phyloP scores from a whole-genome alignment of 2,888 invertebrate genomes.

The Melanchra persicariae region DNA sequence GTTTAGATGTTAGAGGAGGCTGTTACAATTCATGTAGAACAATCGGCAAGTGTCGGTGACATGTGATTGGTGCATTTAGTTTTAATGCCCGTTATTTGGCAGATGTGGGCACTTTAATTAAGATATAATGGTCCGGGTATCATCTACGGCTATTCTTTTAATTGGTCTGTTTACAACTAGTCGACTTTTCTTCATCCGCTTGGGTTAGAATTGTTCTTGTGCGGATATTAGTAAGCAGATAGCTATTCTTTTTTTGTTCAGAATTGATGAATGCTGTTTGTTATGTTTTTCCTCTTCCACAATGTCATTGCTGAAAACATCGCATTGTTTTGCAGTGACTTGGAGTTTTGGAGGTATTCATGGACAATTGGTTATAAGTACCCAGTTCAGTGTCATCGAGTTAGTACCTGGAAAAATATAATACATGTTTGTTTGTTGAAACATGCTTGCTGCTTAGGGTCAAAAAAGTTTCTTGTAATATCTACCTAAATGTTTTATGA shows the following conservation, averaged over 20 bases:
- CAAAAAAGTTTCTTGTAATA: neutral
- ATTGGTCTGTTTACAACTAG: conserved; percentile 34
- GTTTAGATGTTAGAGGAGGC: conserved; percentile 69
- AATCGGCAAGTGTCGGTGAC: conserved; percentile 63
- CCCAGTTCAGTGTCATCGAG: neutral
- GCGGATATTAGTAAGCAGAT: neutral
- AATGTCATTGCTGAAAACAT: conserved; percentile 17
- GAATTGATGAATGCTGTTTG: conserved; percentile 3
- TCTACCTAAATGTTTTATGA: neutral
- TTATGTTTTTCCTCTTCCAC: neutral
- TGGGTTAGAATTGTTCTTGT: conserved; percentile 21
- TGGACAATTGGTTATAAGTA: neutral
- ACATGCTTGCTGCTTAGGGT: neutral
- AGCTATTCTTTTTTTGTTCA: conserved; percentile 1
- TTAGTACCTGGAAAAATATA: neutral
- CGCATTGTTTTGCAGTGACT: conserved; percentile 17
- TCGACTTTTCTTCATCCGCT: conserved; percentile 25
- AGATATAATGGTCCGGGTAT: conserved; percentile 28
- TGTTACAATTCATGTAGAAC: conserved; percentile 61
- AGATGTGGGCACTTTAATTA: conserved; percentile 35
- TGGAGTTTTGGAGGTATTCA: conserved; percentile 5
- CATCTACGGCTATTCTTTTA: conserved; percentile 31
- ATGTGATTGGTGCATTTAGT: conserved; percentile 52
- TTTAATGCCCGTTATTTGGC: conserved; percentile 46
- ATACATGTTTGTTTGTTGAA: too few relatives aligned